These are phyloP conservation scores for Drosophila paracracens DNA, from an alignment of 2,888 invertebrate genomes.

Conservation along the genomic window DNA sequence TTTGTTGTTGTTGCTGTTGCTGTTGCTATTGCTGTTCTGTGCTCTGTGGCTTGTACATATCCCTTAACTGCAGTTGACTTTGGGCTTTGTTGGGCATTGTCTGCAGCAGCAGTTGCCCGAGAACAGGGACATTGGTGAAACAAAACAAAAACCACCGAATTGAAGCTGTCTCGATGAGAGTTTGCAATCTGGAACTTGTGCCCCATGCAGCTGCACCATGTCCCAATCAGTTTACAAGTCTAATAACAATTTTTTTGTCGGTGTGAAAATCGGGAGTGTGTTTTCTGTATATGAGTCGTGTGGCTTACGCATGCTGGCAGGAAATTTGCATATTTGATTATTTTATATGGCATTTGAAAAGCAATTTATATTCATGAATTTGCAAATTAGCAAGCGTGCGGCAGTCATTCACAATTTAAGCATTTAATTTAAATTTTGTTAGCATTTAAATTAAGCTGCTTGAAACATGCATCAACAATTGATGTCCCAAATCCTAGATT, in stretches of 20 bases:
- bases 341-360: constrained; percentile 69
- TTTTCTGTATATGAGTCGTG: constrained; percentile 9
- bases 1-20: not conserved
- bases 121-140: constrained; percentile 30
- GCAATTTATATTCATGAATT: constrained; percentile 78
- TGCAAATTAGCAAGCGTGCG: constrained; percentile 62
- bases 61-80: constrained; percentile 62
- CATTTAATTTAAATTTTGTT: constrained; percentile 25
- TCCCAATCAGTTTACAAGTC: constrained; percentile 50
- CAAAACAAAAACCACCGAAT: constrained; percentile 23
- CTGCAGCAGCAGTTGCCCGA: constrained; percentile 32
- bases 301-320: constrained; percentile 13
- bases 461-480: not conserved
- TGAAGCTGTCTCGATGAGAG: constrained; percentile 10
- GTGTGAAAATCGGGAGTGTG: constrained; percentile 37
- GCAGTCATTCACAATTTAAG: constrained; percentile 48
- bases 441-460: constrained; percentile 8
- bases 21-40: not conserved
- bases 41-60: constrained; percentile 46
- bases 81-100: constrained; percentile 42
- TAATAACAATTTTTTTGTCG: constrained; percentile 48
- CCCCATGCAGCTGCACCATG: constrained; percentile 18
- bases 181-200: constrained; percentile 8
- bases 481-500: not conserved
- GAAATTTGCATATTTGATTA: constrained; percentile 77